Conservation (phyloP, 2,113 vertebrate species). For the Garra rufa region DNA sequence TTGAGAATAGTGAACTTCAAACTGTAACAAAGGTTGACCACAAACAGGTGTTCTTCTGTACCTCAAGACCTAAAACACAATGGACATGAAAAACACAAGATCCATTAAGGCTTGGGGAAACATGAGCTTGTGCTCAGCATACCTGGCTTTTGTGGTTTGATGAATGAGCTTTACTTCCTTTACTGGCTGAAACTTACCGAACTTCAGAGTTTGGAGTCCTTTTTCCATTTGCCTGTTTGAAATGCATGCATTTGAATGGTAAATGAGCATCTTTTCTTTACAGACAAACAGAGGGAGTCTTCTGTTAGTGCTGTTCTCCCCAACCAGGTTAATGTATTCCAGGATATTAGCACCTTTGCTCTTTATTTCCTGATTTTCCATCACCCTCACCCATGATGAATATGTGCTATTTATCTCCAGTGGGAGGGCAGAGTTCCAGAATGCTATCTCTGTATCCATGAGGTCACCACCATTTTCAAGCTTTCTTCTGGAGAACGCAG, state of each 20-base stretch:
- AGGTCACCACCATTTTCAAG: conserved; percentile 45
- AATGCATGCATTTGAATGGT: conserved; percentile 28
- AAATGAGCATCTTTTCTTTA: conserved; percentile 27
- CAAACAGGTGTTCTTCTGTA: conserved; percentile 1
- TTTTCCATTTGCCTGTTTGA: conserved; percentile 26
- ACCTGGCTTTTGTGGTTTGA: background rate
- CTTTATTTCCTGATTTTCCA: conserved; percentile 43
- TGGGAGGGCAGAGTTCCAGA: conserved; percentile 64
- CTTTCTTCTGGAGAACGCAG: conserved; percentile 18
- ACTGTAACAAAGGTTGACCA: background rate
- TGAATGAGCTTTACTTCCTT: background rate
- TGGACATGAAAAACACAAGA: background rate
- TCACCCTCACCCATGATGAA: conserved; percentile 20
- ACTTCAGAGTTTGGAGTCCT: background rate
- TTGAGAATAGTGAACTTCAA: background rate
- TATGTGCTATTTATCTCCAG: conserved; percentile 35
- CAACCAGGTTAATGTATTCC: background rate
- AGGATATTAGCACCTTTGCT: background rate
- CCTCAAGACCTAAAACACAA: background rate
- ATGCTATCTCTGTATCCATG: conserved; percentile 60
- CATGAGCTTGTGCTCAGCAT: background rate
- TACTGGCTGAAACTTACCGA: background rate
- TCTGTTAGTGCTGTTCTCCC: background rate
- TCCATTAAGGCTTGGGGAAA: background rate
- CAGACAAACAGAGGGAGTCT: conserved; percentile 1